Evolutionary conservation across 1,140 invertebrate genomes (phyloP).

Genomic region (Agrypnia vestita): DNA sequence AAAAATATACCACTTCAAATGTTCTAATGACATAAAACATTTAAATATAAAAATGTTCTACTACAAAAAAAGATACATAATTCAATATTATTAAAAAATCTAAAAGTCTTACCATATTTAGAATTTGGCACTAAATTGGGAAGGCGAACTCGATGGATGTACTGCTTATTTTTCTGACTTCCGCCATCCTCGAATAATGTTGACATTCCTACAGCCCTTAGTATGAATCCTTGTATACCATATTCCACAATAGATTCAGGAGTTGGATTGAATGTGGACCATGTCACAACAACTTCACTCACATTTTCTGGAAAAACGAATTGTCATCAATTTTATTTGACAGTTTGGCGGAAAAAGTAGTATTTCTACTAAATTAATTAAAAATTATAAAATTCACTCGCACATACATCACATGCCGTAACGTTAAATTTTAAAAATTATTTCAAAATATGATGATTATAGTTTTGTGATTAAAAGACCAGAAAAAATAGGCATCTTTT

Average conservation of each 20-base stretch:
- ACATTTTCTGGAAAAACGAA: conserved; percentile 64
- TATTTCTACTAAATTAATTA: not conserved
- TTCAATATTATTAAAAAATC: too few species aligned
- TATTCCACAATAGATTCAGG: conserved; percentile 83
- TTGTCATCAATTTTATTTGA: not conserved
- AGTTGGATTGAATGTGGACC: conserved; percentile 87
- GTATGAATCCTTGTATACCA: conserved; percentile 76
- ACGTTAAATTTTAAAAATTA: too few species aligned
- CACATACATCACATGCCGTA: too few species aligned
- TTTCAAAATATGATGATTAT: too few species aligned
- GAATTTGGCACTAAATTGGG: conserved; percentile 74
- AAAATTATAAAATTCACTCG: not conserved
- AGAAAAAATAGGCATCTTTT: too few species aligned
- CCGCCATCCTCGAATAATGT: conserved; percentile 88
- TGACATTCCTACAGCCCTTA: conserved; percentile 75
- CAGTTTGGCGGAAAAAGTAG: not conserved
- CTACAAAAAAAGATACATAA: too few species aligned
- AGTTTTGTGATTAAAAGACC: too few species aligned
- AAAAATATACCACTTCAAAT: too few species aligned
- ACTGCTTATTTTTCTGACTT: conserved; percentile 78
- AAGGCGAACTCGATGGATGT: conserved; percentile 84
- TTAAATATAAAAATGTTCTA: too few species aligned
- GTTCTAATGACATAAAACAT: too few species aligned
- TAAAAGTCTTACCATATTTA: conserved; percentile 75
- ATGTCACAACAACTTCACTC: conserved; percentile 88